These are phyloP conservation scores for Sakesphorus luctuosus DNA, from an alignment of 2,113 vertebrate genomes.

Conservation along the genomic window DNA sequence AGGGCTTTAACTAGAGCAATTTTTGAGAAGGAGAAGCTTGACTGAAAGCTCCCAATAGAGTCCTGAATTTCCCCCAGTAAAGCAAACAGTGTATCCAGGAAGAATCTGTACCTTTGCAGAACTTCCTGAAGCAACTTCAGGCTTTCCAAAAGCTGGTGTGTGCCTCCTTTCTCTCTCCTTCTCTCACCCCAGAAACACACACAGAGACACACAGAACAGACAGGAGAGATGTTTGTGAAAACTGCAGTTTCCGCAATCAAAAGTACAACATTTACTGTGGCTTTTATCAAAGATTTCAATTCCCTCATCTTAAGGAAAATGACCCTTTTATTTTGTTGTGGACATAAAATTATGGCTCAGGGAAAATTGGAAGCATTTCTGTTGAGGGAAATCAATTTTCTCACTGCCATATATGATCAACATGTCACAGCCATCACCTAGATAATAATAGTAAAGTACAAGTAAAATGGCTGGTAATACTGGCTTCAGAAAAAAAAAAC, in stretches of 20 bases:
- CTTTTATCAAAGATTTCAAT: conserved; percentile 94
- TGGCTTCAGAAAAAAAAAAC: conserved; percentile 59
- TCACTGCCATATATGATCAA: conserved; percentile 92
- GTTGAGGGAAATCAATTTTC: conserved; percentile 97
- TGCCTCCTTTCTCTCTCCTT: not conserved
- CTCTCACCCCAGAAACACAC: not conserved
- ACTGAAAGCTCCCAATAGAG: not conserved
- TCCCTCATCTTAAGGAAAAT: conserved; percentile 92
- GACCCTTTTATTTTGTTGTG: conserved; percentile 99
- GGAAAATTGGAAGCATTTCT: conserved; percentile 98
- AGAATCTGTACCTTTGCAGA: not conserved
- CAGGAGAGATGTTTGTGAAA: conserved; percentile 79
- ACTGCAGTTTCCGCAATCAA: conserved; percentile 84
- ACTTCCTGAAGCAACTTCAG: conserved; percentile 39
- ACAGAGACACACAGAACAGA: conserved; percentile 23
- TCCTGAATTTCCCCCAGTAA: not conserved
- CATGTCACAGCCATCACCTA: conserved; percentile 87
- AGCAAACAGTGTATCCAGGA: not conserved
- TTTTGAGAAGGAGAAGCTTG: not conserved
- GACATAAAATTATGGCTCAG: conserved; percentile 97
- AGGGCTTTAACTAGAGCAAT: not conserved
- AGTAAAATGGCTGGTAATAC: conserved; percentile 83
- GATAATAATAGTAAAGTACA: conserved; percentile 87
- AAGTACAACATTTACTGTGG: conserved; percentile 88
- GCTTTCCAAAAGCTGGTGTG: conserved; percentile 24